phyloP scores from a whole-genome alignment of 2,888 invertebrate genomes.

The Drosophila basisetae region DNA sequence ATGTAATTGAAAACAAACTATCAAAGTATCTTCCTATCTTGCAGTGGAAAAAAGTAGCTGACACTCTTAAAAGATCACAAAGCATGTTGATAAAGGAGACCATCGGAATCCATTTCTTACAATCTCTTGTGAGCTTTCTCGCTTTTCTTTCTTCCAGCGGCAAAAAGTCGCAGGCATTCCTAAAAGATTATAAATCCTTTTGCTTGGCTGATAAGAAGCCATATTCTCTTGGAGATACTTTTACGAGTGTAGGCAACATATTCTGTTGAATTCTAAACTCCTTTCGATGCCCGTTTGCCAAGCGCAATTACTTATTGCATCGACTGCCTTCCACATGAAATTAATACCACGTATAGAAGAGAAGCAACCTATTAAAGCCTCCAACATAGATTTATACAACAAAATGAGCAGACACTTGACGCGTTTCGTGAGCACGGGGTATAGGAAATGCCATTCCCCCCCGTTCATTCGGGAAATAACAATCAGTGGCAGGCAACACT shows the following conservation, averaged over 20 bases:
- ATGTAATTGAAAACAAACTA: background rate
- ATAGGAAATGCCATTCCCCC: background rate
- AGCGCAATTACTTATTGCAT: background rate
- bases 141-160: background rate
- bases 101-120: background rate
- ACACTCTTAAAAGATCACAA: background rate
- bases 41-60: background rate
- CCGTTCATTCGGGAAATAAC: slow-evolving; percentile 33
- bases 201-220: background rate
- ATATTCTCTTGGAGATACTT: background rate
- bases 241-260: background rate
- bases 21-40: background rate
- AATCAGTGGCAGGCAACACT: slow-evolving; percentile 57
- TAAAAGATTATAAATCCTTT: background rate
- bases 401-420: background rate
- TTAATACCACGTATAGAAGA: background rate
- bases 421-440: slow-evolving; percentile 7
- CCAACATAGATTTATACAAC: background rate
- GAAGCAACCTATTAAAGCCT: background rate
- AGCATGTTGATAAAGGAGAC: background rate
- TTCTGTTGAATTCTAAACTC: background rate
- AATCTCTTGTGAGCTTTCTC: background rate
- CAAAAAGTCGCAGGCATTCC: background rate
- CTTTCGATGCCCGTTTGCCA: background rate
- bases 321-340: background rate